phyloP scores from a whole-genome alignment of 2,113 vertebrate species.

The Raja brachyura region DNA sequence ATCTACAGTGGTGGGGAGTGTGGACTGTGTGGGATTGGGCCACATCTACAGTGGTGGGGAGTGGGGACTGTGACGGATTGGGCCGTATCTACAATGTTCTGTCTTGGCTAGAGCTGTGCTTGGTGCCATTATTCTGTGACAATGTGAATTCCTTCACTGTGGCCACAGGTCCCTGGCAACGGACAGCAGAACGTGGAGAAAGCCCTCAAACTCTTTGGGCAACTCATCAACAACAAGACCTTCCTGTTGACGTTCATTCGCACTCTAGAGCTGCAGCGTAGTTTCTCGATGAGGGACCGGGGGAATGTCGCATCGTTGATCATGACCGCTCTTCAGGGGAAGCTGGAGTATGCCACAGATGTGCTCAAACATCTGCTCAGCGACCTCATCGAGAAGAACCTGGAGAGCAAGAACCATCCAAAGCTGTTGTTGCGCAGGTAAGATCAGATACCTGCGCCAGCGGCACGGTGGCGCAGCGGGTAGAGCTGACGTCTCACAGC shows the following conservation, averaged over 20 bases:
- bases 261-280: constrained; percentile 87
- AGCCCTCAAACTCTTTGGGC: constrained; percentile 90
- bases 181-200: constrained; percentile 93
- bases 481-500: too few species aligned
- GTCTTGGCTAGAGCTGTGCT: too few species aligned
- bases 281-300: constrained; percentile 95
- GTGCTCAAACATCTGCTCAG: constrained; percentile 94
- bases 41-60: too few species aligned
- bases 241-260: constrained; percentile 95
- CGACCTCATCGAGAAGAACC: constrained; percentile 93
- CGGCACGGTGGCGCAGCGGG: too few species aligned
- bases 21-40: too few species aligned
- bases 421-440: constrained; percentile 94
- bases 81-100: too few species aligned
- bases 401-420: constrained; percentile 98
- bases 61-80: too few species aligned
- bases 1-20: too few species aligned
- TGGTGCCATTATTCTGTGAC: not conserved
- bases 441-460: not conserved
- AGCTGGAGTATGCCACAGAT: constrained; percentile 93
- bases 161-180: constrained; percentile 82
- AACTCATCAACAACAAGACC: constrained; percentile 97
- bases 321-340: constrained; percentile 91
- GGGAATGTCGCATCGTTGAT: constrained; percentile 97
- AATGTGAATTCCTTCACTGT: not conserved